Evolutionary conservation across 2,888 invertebrate species (phyloP).

Genomic region (Diarsia brunnea): DNA sequence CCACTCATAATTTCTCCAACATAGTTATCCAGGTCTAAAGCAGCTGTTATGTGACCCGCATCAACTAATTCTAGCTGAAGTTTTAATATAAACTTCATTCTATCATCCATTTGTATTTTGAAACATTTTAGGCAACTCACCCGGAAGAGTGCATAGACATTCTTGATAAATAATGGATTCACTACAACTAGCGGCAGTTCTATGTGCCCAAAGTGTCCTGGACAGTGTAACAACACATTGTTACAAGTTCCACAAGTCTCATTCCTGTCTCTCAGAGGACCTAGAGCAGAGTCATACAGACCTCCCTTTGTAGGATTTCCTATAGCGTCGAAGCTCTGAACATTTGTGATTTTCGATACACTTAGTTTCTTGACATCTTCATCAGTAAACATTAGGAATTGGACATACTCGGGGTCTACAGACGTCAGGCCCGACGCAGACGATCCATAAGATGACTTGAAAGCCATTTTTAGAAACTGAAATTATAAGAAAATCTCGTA

Average conservation of each 20-base stretch:
- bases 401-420: conserved; percentile 85
- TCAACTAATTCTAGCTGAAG: conserved; percentile 94
- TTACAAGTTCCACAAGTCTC: conserved; percentile 96
- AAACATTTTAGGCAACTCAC: conserved; percentile 94
- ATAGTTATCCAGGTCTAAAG: conserved; percentile 92
- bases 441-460: conserved; percentile 77
- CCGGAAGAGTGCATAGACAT: conserved; percentile 92
- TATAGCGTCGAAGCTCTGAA: conserved; percentile 94
- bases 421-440: conserved; percentile 77
- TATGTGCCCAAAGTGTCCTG: conserved; percentile 99
- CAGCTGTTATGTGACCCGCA: conserved; percentile 93
- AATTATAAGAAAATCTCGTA: conserved; percentile 44
- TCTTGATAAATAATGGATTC: conserved; percentile 97
- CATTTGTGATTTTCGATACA: conserved; percentile 95
- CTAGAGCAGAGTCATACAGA: conserved; percentile 97
- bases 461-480: conserved; percentile 77
- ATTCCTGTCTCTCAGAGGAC: conserved; percentile 91
- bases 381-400: conserved; percentile 94
- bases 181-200: conserved; percentile 96
- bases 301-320: conserved; percentile 96
- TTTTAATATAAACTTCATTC: conserved; percentile 90
- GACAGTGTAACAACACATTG: conserved; percentile 92
- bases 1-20: conserved; percentile 80
- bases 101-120: conserved; percentile 91
- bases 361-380: conserved; percentile 95